Base-by-base conservation (phyloP, 2,797 vertebrate species). In the Gymnothorax javanicus region DNA sequence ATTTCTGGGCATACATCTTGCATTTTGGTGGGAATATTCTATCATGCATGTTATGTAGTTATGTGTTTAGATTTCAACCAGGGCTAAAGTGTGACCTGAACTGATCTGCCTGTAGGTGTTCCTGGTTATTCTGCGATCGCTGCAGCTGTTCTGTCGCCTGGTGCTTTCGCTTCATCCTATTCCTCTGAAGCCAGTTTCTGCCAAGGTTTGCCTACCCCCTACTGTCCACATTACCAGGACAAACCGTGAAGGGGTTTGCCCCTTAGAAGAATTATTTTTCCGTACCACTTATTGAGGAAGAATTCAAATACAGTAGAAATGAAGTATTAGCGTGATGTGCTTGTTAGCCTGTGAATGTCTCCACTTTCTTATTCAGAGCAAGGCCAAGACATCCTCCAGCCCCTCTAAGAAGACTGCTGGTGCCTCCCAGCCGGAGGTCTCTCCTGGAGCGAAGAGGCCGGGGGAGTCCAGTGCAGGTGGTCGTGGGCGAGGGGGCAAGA, bases 101-200 rank as follows among this genome's bases (percentile, higher is more conserved):
- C 7, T 58, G 64, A 82, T 88, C 81, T 89, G 77, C 71, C 88
- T 92, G 17, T 92, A 99, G 99, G 92, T 99, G 57, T 98, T 99
- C 90, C 93, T 99, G 81, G 92, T 99, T 92, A 94, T 98, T 86
- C 94, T 99, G 52, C 96, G 98, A 91, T 97, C 97, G 6, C 92
- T 99, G 82, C 96, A 96, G 84, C 93, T 99, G 12, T 94, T 97
- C 64, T 98, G 97, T 89, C 96, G 99, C 27, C 94, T 99, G 2
- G 97, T 99, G 87, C 88, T 99, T 43, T 99, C 99, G 88, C 92
- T 99, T 20, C 98, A 99, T 90, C 98, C 99, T 0, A 2, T 99
- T 92, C 93, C 98, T 69, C 91, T 99, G 85, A 99, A 98, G 94
- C 92, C 93, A 1, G 90, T 94, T 1, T 77, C 91, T 85, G 92